Conservation (phyloP, 2,113 vertebrate genomes). For the Rhipidura dahli region DNA sequence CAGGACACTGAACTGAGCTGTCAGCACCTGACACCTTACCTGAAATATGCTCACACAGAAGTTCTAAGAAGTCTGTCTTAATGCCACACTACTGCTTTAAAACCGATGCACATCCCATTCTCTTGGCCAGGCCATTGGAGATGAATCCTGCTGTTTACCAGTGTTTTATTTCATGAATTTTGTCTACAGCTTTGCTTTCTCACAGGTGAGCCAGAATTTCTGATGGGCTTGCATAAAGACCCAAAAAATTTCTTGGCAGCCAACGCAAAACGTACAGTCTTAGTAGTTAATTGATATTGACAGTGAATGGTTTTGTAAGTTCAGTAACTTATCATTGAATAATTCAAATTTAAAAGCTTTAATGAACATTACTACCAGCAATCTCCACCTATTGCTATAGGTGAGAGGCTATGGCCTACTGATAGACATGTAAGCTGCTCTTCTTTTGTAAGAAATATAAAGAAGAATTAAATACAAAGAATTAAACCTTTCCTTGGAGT, state of each 20-base stretch:
- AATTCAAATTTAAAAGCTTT: background rate
- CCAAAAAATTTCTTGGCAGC: background rate
- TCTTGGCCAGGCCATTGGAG: background rate
- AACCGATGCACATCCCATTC: background rate
- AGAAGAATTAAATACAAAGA: background rate
- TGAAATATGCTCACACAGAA: background rate
- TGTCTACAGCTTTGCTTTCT: background rate
- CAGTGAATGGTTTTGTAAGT: background rate
- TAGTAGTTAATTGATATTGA: background rate
- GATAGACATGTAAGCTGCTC: background rate
- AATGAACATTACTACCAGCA: background rate
- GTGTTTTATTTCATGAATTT: background rate
- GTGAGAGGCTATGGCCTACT: background rate
- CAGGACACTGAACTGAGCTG: background rate
- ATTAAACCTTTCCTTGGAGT: background rate
- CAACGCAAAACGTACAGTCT: fast-evolving
- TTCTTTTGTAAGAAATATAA: background rate
- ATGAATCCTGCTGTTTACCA: background rate
- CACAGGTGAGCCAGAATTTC: background rate
- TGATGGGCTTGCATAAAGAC: background rate
- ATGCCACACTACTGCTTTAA: background rate
- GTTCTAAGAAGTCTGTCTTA: background rate
- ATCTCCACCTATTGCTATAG: background rate
- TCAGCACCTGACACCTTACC: background rate
- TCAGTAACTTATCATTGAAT: background rate